Base-by-base conservation (phyloP, 2,797 vertebrate species). In the Brachyrhaphis roseni region DNA sequence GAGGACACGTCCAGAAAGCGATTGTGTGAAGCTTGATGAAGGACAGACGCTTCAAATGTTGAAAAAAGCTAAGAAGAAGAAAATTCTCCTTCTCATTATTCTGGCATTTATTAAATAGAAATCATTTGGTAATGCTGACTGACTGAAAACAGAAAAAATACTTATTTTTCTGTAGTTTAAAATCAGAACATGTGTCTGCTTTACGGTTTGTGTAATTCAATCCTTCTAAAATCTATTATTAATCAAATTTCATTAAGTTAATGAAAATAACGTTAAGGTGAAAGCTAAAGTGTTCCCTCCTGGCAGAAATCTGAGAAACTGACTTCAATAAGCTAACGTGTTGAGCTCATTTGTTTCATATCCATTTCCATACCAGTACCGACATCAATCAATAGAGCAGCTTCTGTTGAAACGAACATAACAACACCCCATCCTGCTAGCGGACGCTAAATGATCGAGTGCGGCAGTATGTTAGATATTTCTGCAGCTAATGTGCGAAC, bases 281-380 rank as follows among this genome's bases (percentile, higher is more conserved):
- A 43, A 41, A 28, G 41, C 31, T 36, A 36, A 26, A 68, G 15
- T 1, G 34, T 51, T 53, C 23, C 87, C 87, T 90, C 89, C 92
- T 93, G 90, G 89, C 89, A 91, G 23, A 68, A 13, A 45, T 36
- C 16, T 59, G 16, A 5, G 20, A 43, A 16, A 41, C 39, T 64
- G 51, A 41, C 10, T n/a, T 34, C 34, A 68, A 47, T 6, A 47
- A 15, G 41, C 47, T 68, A 36, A 68, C 34, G 8, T 59, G 78
- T 75, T 51, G 47, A 49, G 57, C 82, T 79, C 45, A 77, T 79
- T 53, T 10, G 31, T 74, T 74, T 79, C 31, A 47, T 80, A 84
- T 90, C 53, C 86, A 90, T 91, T 81, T 75, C 47, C 84, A 90
- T 82, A 64, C 47, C 71, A 76, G 62, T 36, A 34, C 31, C 7